Base-by-base conservation (phyloP, 2,113 vertebrate species). In the Struthio camelus region DNA sequence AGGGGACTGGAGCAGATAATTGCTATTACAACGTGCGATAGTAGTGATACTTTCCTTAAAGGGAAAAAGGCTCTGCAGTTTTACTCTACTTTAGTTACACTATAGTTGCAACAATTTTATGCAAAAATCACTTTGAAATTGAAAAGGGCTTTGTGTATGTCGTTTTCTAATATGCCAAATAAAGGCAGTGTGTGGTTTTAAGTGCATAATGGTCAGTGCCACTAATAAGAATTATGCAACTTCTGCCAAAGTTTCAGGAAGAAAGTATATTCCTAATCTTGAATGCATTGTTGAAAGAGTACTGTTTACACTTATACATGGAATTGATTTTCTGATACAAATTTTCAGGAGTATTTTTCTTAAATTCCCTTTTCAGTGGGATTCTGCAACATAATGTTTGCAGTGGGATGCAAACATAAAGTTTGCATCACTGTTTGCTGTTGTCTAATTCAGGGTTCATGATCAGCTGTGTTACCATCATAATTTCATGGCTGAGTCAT, bases 1-100 rank as follows among this genome's bases (percentile, higher is more conserved):
- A 90, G 62, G 87, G 75, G 70, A 96, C 85, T 93, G 85, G 56
- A 96, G 46, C 87, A 77, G 87, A 81, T 94, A 97, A 92, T 95
- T 97, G 85, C 27, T 92, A 50, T 90, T 93, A 80, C 15, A 15
- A 94, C 94, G 12, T 85, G 58, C 87, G 84, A 93, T 44, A 89
- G 27, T 73, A 83, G 76, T 70, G 64, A 95, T 58, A 59, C 18
- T 71, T 82, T 94, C 83, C 79, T 97, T 81, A 89, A 86, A 85
- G 62, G 25, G 64, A 58, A 85, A 82, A 81, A 36, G 46, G 27
- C 1, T 85, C 50, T 86, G 58, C 8, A 23, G n/a, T 36, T 92
- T 96, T 82, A 3, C 11, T 91, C 2, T 67, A 40, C 34, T 80
- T 85, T 50, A 53, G 76, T 85, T 93, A 24, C 24, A 15, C 2